Conservation (phyloP, 2,797 vertebrate genomes). For the Enteromius treurensis region DNA sequence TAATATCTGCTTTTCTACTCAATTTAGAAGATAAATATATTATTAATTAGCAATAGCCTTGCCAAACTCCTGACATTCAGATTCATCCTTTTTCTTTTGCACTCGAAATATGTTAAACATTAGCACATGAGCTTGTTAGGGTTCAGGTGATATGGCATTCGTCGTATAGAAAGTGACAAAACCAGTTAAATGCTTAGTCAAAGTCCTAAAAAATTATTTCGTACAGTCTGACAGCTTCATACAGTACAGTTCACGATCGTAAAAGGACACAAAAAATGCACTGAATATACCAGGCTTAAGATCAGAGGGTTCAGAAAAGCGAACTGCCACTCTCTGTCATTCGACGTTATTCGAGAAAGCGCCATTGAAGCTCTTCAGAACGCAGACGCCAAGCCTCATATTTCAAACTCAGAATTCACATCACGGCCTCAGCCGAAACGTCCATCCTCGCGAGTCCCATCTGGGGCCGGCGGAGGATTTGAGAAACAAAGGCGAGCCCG, state of each 20-base stretch:
- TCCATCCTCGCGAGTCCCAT: conserved; percentile 39
- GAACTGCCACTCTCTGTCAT: conserved; percentile 12
- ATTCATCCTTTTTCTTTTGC: neutral
- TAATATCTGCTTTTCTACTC: neutral
- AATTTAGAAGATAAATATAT: neutral
- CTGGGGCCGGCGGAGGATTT: conserved; percentile 30
- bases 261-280: neutral
- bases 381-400: conserved; percentile 32
- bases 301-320: neutral
- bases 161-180: neutral
- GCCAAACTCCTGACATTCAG: neutral
- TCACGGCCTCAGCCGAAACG: conserved; percentile 33
- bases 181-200: neutral
- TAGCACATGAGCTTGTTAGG: neutral
- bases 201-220: neutral
- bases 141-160: neutral
- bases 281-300: neutral
- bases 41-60: neutral
- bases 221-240: neutral
- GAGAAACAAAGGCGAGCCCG: conserved; percentile 45
- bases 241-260: neutral
- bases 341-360: neutral
- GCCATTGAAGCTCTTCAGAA: neutral
- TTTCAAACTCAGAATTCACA: conserved; percentile 40
- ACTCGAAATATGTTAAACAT: neutral